Evolutionary conservation across 1,140 invertebrate species (phyloP).

Genomic region (Drosophila lowei): DNA sequence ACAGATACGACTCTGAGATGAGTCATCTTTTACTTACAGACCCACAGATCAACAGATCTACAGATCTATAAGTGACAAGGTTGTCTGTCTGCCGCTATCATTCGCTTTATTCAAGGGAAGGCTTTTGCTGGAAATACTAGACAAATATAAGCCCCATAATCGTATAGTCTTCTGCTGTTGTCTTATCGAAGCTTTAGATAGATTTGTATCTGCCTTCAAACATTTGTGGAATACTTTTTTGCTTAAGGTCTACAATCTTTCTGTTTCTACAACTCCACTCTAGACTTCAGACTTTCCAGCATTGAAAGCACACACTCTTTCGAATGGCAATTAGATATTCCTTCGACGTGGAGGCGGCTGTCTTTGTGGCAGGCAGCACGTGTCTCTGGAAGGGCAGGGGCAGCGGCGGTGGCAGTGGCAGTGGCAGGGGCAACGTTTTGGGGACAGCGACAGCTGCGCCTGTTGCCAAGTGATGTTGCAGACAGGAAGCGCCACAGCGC

Average conservation of each 20-base stretch:
- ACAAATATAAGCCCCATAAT: neutral
- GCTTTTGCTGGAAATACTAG: slow-evolving; percentile 2
- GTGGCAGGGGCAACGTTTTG: slow-evolving; percentile 27
- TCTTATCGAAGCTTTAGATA: slow-evolving; percentile 6
- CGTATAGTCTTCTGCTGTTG: neutral
- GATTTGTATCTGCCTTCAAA: no score
- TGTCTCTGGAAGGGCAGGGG: slow-evolving; percentile 46
- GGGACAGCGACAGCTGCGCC: slow-evolving; percentile 57
- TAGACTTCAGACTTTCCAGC: no score
- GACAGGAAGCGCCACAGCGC: slow-evolving; percentile 65
- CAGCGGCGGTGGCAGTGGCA: slow-evolving; percentile 30
- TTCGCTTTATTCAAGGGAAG: slow-evolving; percentile 32
- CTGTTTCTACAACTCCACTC: no score
- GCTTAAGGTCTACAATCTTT: no score
- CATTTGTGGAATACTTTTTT: slow-evolving; percentile 1
- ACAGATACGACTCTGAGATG: slow-evolving; percentile 11
- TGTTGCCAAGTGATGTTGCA: slow-evolving; percentile 66
- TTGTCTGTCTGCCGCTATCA: neutral
- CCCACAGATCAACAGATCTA: neutral
- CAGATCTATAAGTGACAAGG: slow-evolving; percentile 8
- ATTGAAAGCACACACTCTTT: neutral
- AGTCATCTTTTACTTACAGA: slow-evolving; percentile 8
- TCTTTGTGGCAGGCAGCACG: slow-evolving; percentile 66
- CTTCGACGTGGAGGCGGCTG: slow-evolving; percentile 62
- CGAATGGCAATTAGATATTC: slow-evolving; percentile 73